Evolutionary conservation across 2,113 vertebrate genomes (phyloP).

Genomic region (Pongo pygmaeus): DNA sequence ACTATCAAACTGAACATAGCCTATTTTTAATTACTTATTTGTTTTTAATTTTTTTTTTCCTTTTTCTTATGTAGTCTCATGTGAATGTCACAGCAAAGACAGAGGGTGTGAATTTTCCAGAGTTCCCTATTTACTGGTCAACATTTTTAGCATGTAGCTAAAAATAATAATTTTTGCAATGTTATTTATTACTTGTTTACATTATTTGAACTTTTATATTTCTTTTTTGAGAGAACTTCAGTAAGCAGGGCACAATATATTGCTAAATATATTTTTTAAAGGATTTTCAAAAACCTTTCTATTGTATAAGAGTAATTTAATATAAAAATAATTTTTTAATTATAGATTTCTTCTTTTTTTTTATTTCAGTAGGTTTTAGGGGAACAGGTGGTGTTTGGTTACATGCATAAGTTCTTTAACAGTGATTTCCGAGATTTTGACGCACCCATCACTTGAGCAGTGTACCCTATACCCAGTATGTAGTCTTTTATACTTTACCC

Average conservation of each 20-base stretch:
- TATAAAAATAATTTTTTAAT: not conserved
- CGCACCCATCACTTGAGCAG: too few species aligned
- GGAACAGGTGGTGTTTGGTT: too few species aligned
- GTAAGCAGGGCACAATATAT: not conserved
- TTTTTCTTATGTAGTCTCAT: constrained; percentile 4
- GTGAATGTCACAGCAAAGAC: not conserved
- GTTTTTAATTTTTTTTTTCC: constrained; percentile 1
- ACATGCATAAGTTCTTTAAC: too few species aligned
- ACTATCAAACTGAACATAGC: not conserved
- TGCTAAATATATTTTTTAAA: not conserved
- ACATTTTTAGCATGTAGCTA: not conserved
- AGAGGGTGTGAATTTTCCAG: not conserved
- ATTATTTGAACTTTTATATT: not conserved
- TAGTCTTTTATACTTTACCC: too few species aligned
- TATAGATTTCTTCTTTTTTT: too few species aligned
- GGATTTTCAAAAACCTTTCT: not conserved
- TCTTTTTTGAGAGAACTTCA: constrained; percentile 43
- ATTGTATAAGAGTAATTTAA: not conserved
- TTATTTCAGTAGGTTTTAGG: too few species aligned
- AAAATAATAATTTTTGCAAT: not conserved
- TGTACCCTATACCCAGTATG: too few species aligned
- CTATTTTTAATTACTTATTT: constrained; percentile 36
- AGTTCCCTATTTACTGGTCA: not conserved
- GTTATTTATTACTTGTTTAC: not conserved
- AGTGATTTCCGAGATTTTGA: too few species aligned